Base-by-base conservation (phyloP, 2,888 invertebrate species). In the Pachymerium ferrugineum region DNA sequence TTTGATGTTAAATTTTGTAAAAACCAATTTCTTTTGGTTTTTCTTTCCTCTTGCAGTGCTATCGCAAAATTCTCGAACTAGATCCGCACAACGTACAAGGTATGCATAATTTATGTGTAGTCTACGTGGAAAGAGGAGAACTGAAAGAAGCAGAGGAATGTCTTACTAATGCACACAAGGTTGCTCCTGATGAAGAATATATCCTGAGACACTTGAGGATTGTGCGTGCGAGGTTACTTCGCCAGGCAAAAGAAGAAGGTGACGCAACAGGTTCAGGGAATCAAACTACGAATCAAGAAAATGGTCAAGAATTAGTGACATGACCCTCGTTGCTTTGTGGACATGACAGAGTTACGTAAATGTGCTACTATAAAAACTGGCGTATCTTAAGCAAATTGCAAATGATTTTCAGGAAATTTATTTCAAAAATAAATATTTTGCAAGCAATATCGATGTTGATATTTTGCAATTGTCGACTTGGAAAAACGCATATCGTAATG, bases 41-140 rank as follows among this genome's bases (percentile, higher is more conserved):
- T 69, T 30, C 19, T 30, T 31, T 30, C 25, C 30, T 31, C 30
- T 85, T 86, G 16, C 86, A 93, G 90, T 96, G 96, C 81, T 97
- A 97, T 84, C 89, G 89, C 73, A 88, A 90, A 77, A 96, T 97
- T 78, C 84, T 97, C 14, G 89, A 90, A 78, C 83, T 93, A 77
- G 96, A 97, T 79, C 91, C 96, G 0, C 89, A 89, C 78, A 95
- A 97, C 82, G 92, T 94, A 76, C 97, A 97, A 84, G 97, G 95
- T 0, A 86, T 93, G 54, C 97, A 97, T 85, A 97, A 97, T 84
- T 86, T 97, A 29, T 97, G 97, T 83, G 97, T 97, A 6, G 96
- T 97, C 0, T 92, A 92, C 78, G 96, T 97, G 4, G 97, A 97
- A 83, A 87, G 93, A 38, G 95, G 95, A 12, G 89, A 91, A 79